Conservation (phyloP, 30 jellyfish, hydroid and myxozoan genomes). For the Turritopsis dohrnii region DNA sequence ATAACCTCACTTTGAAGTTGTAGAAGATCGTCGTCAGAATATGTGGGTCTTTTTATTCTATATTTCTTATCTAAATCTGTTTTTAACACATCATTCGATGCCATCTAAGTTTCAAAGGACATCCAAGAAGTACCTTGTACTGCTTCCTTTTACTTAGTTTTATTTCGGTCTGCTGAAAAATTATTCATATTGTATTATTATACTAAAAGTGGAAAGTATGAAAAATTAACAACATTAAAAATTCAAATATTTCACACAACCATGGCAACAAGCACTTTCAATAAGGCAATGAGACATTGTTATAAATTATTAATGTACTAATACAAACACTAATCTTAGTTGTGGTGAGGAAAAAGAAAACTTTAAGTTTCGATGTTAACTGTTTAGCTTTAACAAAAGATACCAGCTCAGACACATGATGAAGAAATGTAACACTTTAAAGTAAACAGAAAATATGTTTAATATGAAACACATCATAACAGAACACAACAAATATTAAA, state of each 20-base stretch:
- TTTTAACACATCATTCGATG: background rate
- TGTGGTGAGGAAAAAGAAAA: too few species aligned
- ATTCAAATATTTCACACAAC: background rate
- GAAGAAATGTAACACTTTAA: too few species aligned
- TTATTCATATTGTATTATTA: too few species aligned
- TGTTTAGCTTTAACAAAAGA: too few species aligned
- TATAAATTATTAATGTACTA: background rate
- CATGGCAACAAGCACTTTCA: background rate
- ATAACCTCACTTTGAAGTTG: slow-evolving; percentile 12
- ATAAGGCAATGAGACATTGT: background rate
- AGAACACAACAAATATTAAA: too few species aligned
- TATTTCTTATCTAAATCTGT: slow-evolving; percentile 51
- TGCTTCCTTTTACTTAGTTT: background rate
- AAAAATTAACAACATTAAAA: background rate
- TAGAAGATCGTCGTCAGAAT: slow-evolving; percentile 41
- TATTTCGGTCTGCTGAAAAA: background rate
- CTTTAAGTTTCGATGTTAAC: too few species aligned
- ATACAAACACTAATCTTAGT: too few species aligned
- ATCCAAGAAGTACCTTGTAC: background rate
- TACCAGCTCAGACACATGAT: too few species aligned
- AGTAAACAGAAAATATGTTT: too few species aligned
- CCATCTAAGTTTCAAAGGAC: background rate
- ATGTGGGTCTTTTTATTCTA: slow-evolving; percentile 49
- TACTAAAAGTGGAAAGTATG: background rate
- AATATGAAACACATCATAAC: too few species aligned